A percentile compares a stretch with the other conserved stretches of the same genome.
These are phyloP conservation scores for Stenotaenia linearis DNA, from an alignment of 2,888 invertebrate species.

Conservation along the genomic window DNA sequence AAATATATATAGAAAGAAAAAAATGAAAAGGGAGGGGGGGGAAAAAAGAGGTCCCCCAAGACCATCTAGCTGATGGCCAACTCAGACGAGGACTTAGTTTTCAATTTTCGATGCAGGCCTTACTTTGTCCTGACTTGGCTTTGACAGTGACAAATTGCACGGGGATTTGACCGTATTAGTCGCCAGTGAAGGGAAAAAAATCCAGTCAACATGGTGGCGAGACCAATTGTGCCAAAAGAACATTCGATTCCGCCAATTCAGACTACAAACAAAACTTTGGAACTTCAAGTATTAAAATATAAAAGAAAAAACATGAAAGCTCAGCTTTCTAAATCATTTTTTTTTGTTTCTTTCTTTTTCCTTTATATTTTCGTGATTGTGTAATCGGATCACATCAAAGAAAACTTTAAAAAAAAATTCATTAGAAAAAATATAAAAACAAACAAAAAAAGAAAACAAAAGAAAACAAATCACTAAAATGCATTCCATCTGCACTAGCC, in stretches of 20 bases:
- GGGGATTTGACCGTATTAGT: conserved; percentile 37
- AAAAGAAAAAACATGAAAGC: background rate
- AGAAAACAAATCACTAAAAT: background rate
- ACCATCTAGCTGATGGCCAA: conserved; percentile 26
- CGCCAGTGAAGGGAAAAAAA: conserved; percentile 29
- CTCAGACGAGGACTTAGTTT: conserved; percentile 34
- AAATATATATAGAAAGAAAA: background rate
- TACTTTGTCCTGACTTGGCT: conserved; percentile 32
- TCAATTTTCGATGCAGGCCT: conserved; percentile 36
- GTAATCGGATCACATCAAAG: background rate
- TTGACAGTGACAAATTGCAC: conserved; percentile 38
- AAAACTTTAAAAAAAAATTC: background rate
- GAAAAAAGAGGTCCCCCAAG: background rate
- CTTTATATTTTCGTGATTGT: background rate
- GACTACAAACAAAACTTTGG: background rate
- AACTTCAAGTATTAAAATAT: background rate
- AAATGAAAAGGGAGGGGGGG: background rate
- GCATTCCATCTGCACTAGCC: background rate
- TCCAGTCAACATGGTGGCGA: conserved; percentile 21
- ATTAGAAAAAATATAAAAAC: background rate
- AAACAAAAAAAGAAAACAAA: background rate
- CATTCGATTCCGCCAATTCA: background rate
- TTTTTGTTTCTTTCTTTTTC: background rate
- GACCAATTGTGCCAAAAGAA: conserved; percentile 19
- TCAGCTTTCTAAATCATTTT: background rate